A percentile compares a stretch with the other conserved stretches of the same genome.
phyloP scores from a whole-genome alignment of 2,888 invertebrate species.

The Papilio gigon region DNA sequence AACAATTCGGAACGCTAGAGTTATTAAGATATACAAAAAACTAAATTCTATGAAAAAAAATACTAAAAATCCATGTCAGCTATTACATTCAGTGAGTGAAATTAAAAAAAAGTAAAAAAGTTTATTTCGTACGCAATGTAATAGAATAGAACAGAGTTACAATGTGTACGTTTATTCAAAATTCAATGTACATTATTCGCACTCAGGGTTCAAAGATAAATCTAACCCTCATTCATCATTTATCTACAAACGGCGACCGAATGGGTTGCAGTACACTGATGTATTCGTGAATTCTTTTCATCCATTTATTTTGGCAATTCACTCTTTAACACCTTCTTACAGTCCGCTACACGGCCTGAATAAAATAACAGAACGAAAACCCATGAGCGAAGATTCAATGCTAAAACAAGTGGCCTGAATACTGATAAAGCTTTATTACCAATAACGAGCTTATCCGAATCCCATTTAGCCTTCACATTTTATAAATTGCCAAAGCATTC shows the following conservation, averaged over 20 bases:
- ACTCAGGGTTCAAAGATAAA: constrained; percentile 6
- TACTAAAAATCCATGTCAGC: not conserved
- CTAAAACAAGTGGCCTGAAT: constrained; percentile 54
- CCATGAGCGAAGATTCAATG: constrained; percentile 66
- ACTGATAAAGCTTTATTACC: constrained; percentile 53
- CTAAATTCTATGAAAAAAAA: not conserved
- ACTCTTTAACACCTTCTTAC: constrained; percentile 80
- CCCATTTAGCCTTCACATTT: constrained; percentile 40
- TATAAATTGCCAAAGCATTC: constrained; percentile 37
- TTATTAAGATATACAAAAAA: not conserved
- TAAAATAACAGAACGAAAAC: constrained; percentile 70
- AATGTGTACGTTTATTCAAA: not conserved
- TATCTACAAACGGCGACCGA: constrained; percentile 26
- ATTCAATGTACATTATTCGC: not conserved
- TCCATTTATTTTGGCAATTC: constrained; percentile 58
- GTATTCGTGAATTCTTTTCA: constrained; percentile 20
- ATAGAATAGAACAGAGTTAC: not conserved
- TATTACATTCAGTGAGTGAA: not conserved
- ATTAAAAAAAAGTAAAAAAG: no score
- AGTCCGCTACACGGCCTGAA: constrained; percentile 72
- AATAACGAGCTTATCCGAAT: constrained; percentile 42
- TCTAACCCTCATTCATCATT: constrained; percentile 25
- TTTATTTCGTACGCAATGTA: not conserved
- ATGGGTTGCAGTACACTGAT: constrained; percentile 19
- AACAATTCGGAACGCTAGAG: constrained; percentile 26